Percentiles rank a stretch among this genome's conserved stretches.
Conservation (phyloP, 2,797 vertebrate species). For the Euphonia xanthogaster region DNA sequence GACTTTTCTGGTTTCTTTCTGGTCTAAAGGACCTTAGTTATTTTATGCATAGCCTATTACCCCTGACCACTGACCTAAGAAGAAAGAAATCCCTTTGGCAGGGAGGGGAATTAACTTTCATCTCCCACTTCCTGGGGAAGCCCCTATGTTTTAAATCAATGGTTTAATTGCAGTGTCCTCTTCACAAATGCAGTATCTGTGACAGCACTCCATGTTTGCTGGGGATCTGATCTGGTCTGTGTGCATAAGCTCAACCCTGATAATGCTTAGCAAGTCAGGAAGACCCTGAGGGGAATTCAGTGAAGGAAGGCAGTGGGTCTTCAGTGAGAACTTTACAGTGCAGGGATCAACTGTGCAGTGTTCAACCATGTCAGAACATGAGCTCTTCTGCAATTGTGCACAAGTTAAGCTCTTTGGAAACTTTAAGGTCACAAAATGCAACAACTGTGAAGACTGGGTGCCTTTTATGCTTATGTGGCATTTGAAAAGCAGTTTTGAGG, state of each 20-base stretch:
- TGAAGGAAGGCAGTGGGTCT: neutral
- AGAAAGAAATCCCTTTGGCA: neutral
- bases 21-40: neutral
- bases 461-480: neutral
- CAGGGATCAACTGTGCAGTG: neutral
- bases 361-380: neutral
- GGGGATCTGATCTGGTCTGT: neutral
- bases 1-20: neutral
- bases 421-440: neutral
- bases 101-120: neutral
- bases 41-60: neutral
- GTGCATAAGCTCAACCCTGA: neutral
- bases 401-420: neutral
- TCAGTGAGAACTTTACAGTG: neutral
- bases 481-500: neutral
- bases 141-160: neutral
- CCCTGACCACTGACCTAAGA: neutral
- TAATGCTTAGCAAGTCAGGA: neutral
- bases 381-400: neutral
- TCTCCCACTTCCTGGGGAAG: neutral
- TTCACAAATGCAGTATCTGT: neutral
- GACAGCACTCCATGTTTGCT: neutral
- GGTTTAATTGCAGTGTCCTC: neutral
- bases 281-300: neutral
- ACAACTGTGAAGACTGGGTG: neutral